Percentiles rank a stretch among this genome's conserved stretches.
phyloP scores from a whole-genome alignment of 2,113 vertebrate species.

The Pyrgilauda ruficollis region DNA sequence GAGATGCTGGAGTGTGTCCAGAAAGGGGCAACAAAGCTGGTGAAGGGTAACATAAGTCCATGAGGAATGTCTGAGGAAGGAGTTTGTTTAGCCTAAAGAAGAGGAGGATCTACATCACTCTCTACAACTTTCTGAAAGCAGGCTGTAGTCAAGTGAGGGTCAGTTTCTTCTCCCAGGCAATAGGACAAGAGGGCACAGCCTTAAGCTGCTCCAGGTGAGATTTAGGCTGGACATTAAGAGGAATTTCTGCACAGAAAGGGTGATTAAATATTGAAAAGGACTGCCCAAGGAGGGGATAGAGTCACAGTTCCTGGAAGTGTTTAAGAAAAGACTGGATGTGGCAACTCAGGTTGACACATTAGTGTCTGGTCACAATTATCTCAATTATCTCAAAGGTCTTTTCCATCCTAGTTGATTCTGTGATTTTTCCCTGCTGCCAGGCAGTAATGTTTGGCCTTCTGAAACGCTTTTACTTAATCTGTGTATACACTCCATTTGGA shows the following conservation, averaged over 20 bases:
- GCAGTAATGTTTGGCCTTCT: background rate
- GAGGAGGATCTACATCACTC: accelerated
- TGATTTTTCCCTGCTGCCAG: background rate
- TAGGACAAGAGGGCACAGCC: background rate
- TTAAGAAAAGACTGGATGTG: background rate
- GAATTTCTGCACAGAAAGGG: background rate
- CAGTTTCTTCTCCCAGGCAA: background rate
- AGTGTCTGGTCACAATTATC: background rate
- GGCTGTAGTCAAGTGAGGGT: background rate
- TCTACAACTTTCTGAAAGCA: background rate
- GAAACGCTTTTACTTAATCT: background rate
- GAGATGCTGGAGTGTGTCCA: background rate
- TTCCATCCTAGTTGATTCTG: background rate
- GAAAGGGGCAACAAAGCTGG: background rate
- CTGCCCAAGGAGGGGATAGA: background rate
- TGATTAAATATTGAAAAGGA: background rate
- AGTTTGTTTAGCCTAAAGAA: background rate
- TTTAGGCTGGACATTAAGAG: background rate
- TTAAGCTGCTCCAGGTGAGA: background rate
- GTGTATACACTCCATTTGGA: background rate
- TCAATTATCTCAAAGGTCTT: background rate
- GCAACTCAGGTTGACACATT: too few species aligned
- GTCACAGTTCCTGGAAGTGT: too few species aligned
- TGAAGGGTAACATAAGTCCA: background rate
- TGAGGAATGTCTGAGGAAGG: background rate